Percentiles rank a stretch among this genome's conserved stretches.
Evolutionary conservation across 1,140 invertebrate genomes (phyloP).

Genomic region (Musca domestica): DNA sequence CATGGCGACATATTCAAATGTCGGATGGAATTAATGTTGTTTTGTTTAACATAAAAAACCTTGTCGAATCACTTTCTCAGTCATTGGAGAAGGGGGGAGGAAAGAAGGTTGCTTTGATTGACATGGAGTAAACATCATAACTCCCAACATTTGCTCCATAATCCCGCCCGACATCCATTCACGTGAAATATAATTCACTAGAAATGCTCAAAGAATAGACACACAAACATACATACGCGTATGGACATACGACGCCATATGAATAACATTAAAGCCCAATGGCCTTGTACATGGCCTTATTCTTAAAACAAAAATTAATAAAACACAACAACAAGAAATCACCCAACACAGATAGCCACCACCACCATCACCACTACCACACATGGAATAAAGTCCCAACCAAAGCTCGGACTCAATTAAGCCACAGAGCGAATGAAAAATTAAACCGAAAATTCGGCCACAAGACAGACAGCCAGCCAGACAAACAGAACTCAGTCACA

Average conservation of each 20-base stretch:
- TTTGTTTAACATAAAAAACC: too few species aligned
- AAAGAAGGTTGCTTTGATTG: too few species aligned
- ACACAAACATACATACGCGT: background rate
- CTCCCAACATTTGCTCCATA: too few species aligned
- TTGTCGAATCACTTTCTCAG: too few species aligned
- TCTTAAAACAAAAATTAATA: constrained; percentile 5
- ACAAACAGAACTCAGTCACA: background rate
- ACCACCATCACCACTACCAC: background rate
- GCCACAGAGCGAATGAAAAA: background rate
- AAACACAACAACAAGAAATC: background rate
- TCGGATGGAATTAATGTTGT: too few species aligned
- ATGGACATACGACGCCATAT: background rate
- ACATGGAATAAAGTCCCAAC: background rate
- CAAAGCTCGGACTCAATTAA: background rate
- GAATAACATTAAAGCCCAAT: background rate
- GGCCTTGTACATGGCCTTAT: constrained; percentile 3
- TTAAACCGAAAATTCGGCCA: background rate
- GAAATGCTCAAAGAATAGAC: background rate
- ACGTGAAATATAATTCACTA: background rate
- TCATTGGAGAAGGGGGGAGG: too few species aligned
- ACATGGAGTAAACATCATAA: too few species aligned
- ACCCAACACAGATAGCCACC: too few species aligned
- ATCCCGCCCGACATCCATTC: too few species aligned
- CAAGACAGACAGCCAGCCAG: background rate
- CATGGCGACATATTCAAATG: too few species aligned